Conservation (phyloP, 2,797 vertebrate species). For the Nyctalus aviator region DNA sequence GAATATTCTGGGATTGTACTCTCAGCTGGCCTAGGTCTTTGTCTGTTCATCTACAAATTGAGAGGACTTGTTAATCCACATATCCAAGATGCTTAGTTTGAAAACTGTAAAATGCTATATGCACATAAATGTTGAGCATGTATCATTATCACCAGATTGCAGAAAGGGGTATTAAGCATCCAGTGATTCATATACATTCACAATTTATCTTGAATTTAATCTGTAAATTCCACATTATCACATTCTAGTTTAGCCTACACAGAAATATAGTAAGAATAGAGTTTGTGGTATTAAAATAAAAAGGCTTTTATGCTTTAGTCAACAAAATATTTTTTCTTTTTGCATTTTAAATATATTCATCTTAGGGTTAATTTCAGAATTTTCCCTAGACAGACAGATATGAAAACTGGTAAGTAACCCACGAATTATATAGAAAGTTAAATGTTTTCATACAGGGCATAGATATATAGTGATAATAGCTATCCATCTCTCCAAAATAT, state of each 20-base stretch:
- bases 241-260: neutral
- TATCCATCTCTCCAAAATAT: neutral
- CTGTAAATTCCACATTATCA: neutral
- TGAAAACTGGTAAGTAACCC: neutral
- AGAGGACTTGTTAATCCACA: neutral
- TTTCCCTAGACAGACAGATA: neutral
- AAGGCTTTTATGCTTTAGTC: neutral
- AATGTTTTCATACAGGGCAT: neutral
- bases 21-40: neutral
- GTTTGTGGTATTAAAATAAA: neutral
- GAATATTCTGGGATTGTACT: neutral
- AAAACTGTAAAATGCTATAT: neutral
- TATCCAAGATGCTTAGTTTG: neutral
- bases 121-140: neutral
- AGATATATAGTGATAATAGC: neutral
- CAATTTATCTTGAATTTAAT: neutral
- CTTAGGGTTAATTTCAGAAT: neutral
- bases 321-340: conserved; percentile 30
- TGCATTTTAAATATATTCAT: neutral
- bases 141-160: neutral
- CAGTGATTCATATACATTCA: neutral
- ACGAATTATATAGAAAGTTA: conserved; percentile 2
- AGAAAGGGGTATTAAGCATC: neutral
- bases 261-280: neutral
- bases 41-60: neutral